Evolutionary conservation across 2,888 invertebrate species (phyloP).

Genomic region (Lampropteryx suffumata): DNA sequence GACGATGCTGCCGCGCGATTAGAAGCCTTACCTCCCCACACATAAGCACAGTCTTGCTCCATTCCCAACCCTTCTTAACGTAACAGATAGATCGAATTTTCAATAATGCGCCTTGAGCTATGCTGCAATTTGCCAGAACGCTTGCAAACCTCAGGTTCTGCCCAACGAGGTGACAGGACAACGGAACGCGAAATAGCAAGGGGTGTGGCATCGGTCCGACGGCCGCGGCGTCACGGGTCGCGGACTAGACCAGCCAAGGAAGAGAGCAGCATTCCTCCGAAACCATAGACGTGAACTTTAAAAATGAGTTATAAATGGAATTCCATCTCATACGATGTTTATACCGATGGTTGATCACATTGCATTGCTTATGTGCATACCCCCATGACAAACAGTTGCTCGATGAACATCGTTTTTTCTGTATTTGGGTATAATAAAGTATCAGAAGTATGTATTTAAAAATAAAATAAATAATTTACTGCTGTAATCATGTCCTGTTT

Average conservation of each 20-base stretch:
- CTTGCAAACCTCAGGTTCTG: constrained; percentile 51
- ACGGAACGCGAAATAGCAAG: constrained; percentile 64
- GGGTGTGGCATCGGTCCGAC: constrained; percentile 27
- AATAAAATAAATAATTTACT: too few relatives aligned
- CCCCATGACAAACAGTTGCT: too few relatives aligned
- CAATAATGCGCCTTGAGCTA: constrained; percentile 77
- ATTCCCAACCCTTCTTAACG: constrained; percentile 56
- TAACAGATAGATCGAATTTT: constrained; percentile 78
- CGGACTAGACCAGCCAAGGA: too few relatives aligned
- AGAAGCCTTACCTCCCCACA: constrained; percentile 52
- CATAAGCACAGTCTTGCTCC: constrained; percentile 52
- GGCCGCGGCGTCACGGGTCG: constrained; percentile 33
- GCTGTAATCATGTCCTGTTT: too few relatives aligned
- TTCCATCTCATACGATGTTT: neutral
- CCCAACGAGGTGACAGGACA: constrained; percentile 57
- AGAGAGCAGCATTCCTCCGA: constrained; percentile 30
- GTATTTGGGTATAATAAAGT: too few relatives aligned
- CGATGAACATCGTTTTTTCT: too few relatives aligned
- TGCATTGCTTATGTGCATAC: too few relatives aligned
- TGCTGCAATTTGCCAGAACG: constrained; percentile 72
- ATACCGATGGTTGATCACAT: too few relatives aligned
- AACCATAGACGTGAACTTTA: constrained; percentile 22
- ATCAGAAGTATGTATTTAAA: too few relatives aligned
- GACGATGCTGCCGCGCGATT: constrained; percentile 53
- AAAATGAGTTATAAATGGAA: neutral